A percentile compares a stretch with the other conserved stretches of the same genome.
Conservation (phyloP, 2,797 vertebrate genomes). For the Allochrocebus solatus region DNA sequence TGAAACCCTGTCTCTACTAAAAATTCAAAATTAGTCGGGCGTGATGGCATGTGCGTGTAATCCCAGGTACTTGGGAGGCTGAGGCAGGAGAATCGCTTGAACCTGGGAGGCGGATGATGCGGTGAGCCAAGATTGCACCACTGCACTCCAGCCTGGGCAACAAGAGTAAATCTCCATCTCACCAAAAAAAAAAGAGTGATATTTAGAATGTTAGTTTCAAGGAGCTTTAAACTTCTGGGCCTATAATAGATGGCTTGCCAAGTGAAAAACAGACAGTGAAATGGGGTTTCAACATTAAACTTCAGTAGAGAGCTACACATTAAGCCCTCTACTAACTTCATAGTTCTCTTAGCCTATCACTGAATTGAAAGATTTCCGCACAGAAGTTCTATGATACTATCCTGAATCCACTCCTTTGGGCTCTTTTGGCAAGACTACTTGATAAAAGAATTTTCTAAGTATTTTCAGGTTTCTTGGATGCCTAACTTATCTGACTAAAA, state of each 20-base stretch:
- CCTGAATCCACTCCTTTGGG: background rate
- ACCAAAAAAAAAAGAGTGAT: background rate
- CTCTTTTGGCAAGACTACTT: background rate
- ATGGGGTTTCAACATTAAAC: background rate
- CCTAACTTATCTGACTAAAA: background rate
- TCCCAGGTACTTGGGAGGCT: too few relatives aligned
- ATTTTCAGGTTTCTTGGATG: background rate
- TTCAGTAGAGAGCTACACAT: background rate
- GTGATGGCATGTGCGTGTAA: too few relatives aligned
- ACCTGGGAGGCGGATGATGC: too few relatives aligned
- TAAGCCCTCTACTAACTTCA: background rate
- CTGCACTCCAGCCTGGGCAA: too few relatives aligned
- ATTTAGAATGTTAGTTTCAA: conserved; percentile 26
- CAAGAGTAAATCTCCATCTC: too few relatives aligned
- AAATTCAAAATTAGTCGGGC: too few relatives aligned
- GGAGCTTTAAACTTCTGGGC: background rate
- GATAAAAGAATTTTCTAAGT: background rate
- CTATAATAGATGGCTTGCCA: background rate
- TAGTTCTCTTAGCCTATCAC: background rate
- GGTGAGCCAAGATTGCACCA: too few relatives aligned
- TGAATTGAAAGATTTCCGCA: background rate
- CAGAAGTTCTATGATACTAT: background rate
- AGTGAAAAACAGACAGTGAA: background rate
- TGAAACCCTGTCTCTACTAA: too few relatives aligned
- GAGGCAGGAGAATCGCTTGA: too few relatives aligned